These are phyloP conservation scores for Raja brachyura DNA, from an alignment of 2,113 vertebrate genomes.

Conservation along the genomic window DNA sequence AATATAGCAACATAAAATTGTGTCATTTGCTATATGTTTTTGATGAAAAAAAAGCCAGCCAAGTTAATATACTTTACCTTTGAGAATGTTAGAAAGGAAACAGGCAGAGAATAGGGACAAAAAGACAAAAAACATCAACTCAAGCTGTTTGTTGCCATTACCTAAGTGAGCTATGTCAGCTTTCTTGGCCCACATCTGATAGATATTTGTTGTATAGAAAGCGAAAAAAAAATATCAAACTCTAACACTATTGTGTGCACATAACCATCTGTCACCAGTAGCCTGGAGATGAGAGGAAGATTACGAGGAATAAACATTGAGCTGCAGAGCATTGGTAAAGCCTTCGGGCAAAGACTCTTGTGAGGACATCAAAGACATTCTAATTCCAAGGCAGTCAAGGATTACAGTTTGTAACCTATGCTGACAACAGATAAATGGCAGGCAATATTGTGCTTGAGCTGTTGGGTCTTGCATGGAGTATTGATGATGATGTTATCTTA, in stretches of 20 bases:
- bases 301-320: constrained; percentile 97
- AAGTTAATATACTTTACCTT: constrained; percentile 98
- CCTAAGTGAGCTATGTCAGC: constrained; percentile 79
- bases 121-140: constrained; percentile 72
- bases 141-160: constrained; percentile 80
- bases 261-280: constrained; percentile 99
- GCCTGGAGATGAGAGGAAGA: constrained; percentile 98
- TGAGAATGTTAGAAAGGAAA: constrained; percentile 79
- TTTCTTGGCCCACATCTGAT: constrained; percentile 80
- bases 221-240: constrained; percentile 76
- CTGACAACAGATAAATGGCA: constrained; percentile 89
- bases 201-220: constrained; percentile 89
- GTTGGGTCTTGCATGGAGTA: constrained; percentile 72
- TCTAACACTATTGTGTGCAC: constrained; percentile 98
- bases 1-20: constrained; percentile 74
- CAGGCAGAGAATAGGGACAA: constrained; percentile 64
- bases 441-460: constrained; percentile 80
- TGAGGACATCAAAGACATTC: constrained; percentile 91
- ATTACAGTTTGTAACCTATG: constrained; percentile 96
- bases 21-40: constrained; percentile 87
- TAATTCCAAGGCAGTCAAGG: constrained; percentile 95
- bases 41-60: constrained; percentile 84
- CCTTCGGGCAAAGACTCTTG: constrained; percentile 89
- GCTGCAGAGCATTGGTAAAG: constrained; percentile 85
- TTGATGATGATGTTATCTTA: constrained; percentile 76